These are phyloP conservation scores for Trichogramma pretiosum DNA, from an alignment of 1,140 invertebrate species.

Conservation along the genomic window DNA sequence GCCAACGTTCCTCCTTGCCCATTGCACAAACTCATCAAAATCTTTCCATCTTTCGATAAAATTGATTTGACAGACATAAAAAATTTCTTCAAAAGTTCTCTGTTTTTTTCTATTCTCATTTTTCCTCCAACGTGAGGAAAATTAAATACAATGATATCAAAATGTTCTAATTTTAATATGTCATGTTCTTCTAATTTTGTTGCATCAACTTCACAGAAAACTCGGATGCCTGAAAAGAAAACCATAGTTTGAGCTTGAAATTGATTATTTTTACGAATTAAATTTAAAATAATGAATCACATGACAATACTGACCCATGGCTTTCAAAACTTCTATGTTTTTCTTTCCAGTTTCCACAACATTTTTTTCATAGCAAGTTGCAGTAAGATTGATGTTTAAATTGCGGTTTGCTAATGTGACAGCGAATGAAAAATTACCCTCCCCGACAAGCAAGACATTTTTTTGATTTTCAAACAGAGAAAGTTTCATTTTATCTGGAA, in stretches of 20 bases:
- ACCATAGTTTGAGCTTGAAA: slow-evolving; percentile 14
- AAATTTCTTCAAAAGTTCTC: slow-evolving; percentile 48
- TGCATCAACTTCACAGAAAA: slow-evolving; percentile 48
- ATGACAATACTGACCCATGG: slow-evolving; percentile 30
- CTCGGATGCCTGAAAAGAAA: slow-evolving; percentile 43
- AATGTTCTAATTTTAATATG: slow-evolving; percentile 30
- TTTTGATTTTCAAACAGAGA: slow-evolving; percentile 30
- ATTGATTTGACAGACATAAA: slow-evolving; percentile 43
- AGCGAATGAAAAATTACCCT: slow-evolving; percentile 54
- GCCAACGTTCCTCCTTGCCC: slow-evolving; percentile 55
- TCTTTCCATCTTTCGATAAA: slow-evolving; percentile 35
- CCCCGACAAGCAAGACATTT: slow-evolving; percentile 44
- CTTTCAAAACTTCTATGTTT: slow-evolving; percentile 32
- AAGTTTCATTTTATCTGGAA: slow-evolving; percentile 31
- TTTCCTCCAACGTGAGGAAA: slow-evolving; percentile 59
- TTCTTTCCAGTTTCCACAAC: slow-evolving; percentile 22
- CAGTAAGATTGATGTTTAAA: slow-evolving; percentile 27
- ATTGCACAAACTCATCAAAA: slow-evolving; percentile 51
- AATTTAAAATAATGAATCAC: neutral
- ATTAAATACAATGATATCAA: slow-evolving; percentile 53
- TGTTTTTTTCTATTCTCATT: slow-evolving; percentile 54
- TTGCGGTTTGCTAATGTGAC: slow-evolving; percentile 35
- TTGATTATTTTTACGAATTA: neutral
- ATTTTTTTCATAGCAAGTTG: slow-evolving; percentile 34
- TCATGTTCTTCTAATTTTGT: slow-evolving; percentile 35